Conservation (phyloP, 2,888 invertebrate species). For the Pachliopta kotzebuea region DNA sequence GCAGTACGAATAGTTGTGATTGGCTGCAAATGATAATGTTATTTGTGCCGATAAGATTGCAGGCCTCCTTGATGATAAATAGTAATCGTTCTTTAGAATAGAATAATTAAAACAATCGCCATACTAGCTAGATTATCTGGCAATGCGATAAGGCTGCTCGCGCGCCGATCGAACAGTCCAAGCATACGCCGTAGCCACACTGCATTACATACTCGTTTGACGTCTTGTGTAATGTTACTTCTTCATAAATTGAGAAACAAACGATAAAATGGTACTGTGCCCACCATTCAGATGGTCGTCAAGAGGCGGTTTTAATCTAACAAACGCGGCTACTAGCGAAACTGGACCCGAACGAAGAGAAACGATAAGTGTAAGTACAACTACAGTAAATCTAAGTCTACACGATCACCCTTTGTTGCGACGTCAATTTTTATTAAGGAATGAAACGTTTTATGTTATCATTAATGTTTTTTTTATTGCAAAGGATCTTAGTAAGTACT, state of each 20-base stretch:
- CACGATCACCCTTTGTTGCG: conserved; percentile 11
- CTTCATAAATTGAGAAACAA: conserved; percentile 8
- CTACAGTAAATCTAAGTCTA: neutral
- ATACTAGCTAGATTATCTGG: conserved; percentile 66
- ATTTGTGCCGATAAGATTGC: conserved; percentile 71
- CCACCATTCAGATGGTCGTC: conserved; percentile 68
- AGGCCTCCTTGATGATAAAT: conserved; percentile 69
- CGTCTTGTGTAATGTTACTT: conserved; percentile 22
- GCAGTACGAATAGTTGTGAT: conserved; percentile 45
- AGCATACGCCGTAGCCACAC: conserved; percentile 66
- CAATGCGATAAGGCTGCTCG: conserved; percentile 62
- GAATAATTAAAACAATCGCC: conserved; percentile 78
- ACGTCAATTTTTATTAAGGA: neutral
- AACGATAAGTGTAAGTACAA: conserved; percentile 66
- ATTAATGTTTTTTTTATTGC: neutral
- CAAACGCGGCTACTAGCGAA: conserved; percentile 41
- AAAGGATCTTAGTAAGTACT: no score
- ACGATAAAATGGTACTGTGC: conserved; percentile 63
- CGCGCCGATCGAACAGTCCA: conserved; percentile 58
- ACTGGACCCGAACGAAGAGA: conserved; percentile 46
- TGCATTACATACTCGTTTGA: conserved; percentile 42
- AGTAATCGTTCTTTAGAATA: conserved; percentile 64
- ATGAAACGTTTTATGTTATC: neutral
- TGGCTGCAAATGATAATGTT: conserved; percentile 60
- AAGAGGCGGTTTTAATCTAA: conserved; percentile 64